Conservation (phyloP, 2,888 invertebrate genomes). For the Buathra laborator region DNA sequence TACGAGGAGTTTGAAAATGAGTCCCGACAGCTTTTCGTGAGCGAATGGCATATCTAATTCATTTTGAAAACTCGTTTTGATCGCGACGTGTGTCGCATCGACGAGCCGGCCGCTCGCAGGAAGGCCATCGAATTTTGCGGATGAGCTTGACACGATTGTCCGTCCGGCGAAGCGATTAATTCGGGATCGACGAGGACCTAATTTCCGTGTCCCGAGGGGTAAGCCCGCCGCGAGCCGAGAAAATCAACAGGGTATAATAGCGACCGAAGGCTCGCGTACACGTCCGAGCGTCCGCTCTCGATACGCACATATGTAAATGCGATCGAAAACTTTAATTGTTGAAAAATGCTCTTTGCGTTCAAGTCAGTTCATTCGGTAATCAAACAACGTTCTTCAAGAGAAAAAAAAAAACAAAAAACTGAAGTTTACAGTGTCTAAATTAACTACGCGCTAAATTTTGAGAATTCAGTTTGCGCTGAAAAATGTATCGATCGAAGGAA, state of each 20-base stretch:
- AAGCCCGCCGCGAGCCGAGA: constrained; percentile 54
- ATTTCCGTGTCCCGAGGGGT: constrained; percentile 73
- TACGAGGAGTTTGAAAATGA: not conserved
- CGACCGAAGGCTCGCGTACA: constrained; percentile 4
- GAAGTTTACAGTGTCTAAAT: too few relatives aligned
- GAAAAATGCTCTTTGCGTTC: too few relatives aligned
- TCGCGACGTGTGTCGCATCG: constrained; percentile 7
- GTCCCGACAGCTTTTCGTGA: not conserved
- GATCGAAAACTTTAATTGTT: too few relatives aligned
- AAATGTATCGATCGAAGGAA: too few relatives aligned
- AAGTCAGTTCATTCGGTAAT: too few relatives aligned
- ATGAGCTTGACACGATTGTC: constrained; percentile 73
- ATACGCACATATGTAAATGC: too few relatives aligned
- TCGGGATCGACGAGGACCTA: constrained; percentile 74
- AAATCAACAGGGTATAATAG: constrained; percentile 65
- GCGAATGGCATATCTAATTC: not conserved
- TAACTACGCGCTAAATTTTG: too few relatives aligned
- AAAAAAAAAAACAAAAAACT: too few relatives aligned
- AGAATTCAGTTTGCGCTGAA: too few relatives aligned
- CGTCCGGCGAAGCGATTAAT: constrained; percentile 77
- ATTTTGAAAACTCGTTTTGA: constrained; percentile 14
- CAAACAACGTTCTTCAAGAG: too few relatives aligned
- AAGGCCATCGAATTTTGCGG: constrained; percentile 68
- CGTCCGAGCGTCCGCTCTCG: not conserved
- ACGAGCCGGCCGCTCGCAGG: not conserved